These are phyloP conservation scores for Carlito syrichta DNA, from an alignment of 2,113 vertebrate genomes.

Conservation along the genomic window DNA sequence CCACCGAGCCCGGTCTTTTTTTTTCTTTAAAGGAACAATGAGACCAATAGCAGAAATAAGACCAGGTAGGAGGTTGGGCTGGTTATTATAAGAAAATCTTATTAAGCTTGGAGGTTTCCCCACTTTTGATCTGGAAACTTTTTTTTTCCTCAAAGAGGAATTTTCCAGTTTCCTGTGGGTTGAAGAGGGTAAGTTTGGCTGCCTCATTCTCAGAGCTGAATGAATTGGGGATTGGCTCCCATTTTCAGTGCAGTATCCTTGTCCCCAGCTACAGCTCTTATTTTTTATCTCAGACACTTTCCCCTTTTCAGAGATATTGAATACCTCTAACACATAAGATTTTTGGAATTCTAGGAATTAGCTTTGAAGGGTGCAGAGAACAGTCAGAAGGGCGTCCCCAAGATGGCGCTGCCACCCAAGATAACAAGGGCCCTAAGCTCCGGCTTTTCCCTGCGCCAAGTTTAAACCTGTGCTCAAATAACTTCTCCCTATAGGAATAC, in stretches of 20 bases:
- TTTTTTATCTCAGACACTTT: background rate
- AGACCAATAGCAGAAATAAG: background rate
- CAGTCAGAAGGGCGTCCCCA: no score
- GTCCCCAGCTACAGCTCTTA: background rate
- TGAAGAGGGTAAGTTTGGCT: background rate
- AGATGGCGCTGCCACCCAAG: no score
- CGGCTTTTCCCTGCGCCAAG: no score
- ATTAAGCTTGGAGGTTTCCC: background rate
- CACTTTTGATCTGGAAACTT: background rate
- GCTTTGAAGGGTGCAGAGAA: no score
- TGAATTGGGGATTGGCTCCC: no score
- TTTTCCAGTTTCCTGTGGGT: background rate
- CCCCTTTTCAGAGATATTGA: background rate
- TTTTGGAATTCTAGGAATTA: background rate
- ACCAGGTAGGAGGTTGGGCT: background rate
- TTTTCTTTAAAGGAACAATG: no score
- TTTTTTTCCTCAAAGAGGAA: background rate
- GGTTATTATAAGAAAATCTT: background rate
- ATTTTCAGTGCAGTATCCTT: background rate
- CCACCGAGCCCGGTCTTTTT: no score
- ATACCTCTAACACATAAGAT: background rate
- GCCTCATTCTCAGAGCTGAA: background rate
- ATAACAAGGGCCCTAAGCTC: no score
- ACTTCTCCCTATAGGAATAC: no score
- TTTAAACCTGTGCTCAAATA: no score